These are phyloP conservation scores for Podilymbus podiceps DNA, from an alignment of 2,113 vertebrate genomes.

Conservation along the genomic window DNA sequence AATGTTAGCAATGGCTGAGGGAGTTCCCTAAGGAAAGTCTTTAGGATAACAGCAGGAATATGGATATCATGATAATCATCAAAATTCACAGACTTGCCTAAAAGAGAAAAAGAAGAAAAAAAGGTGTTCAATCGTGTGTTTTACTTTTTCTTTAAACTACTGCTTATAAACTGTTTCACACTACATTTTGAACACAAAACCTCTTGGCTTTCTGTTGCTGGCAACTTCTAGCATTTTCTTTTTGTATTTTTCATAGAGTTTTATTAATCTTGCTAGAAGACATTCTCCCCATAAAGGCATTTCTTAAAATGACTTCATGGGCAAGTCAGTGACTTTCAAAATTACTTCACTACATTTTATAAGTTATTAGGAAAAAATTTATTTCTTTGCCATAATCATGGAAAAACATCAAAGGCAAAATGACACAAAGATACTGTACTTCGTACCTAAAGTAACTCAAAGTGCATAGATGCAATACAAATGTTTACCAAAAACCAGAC, in stretches of 20 bases:
- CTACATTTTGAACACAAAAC: background rate
- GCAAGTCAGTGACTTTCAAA: background rate
- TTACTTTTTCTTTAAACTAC: background rate
- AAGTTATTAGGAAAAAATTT: background rate
- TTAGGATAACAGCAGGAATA: conserved; percentile 83
- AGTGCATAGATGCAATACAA: background rate
- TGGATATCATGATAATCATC: conserved; percentile 78
- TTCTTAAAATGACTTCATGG: background rate
- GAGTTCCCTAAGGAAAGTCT: conserved; percentile 87
- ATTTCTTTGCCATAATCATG: background rate
- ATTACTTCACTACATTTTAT: background rate
- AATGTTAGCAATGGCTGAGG: conserved; percentile 86
- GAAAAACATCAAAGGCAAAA: background rate
- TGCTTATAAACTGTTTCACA: background rate
- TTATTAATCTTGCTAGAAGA: background rate
- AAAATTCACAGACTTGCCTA: conserved; percentile 85
- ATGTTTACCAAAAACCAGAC: background rate
- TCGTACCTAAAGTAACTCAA: background rate
- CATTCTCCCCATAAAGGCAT: background rate
- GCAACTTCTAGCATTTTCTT: background rate
- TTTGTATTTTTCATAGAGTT: background rate
- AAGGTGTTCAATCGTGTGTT: background rate
- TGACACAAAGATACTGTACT: background rate
- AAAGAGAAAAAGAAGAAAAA: background rate
- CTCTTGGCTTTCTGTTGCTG: background rate